Percentiles rank a stretch among this genome's conserved stretches.
Conservation (phyloP, 1,140 invertebrate genomes). For the Pachyrhynchus sulphureomaculatus region DNA sequence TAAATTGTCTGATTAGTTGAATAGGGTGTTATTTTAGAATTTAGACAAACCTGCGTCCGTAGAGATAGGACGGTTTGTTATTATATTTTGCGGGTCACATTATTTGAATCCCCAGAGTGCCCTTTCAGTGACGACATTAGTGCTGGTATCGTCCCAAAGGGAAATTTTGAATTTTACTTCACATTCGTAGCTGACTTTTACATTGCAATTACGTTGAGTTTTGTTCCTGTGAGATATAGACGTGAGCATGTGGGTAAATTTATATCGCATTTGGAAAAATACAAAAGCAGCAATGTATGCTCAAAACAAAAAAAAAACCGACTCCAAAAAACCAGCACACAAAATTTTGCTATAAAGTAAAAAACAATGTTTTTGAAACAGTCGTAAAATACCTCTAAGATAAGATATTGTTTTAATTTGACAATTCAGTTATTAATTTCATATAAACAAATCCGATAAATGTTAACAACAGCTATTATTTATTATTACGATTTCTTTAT, state of each 20-base stretch:
- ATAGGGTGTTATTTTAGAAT: conserved; percentile 16
- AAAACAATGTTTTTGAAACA: no score
- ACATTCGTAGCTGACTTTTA: neutral
- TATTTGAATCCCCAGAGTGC: conserved; percentile 12
- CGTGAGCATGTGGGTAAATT: neutral
- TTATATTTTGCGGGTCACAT: conserved; percentile 20
- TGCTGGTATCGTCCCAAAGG: conserved; percentile 16
- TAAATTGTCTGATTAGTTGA: neutral
- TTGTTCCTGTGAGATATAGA: neutral
- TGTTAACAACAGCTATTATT: no score
- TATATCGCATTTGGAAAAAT: neutral
- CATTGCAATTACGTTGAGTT: conserved; percentile 8
- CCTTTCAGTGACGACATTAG: conserved; percentile 23
- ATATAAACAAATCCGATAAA: no score
- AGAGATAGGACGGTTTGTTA: conserved; percentile 18
- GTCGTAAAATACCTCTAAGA: no score
- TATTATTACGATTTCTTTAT: no score
- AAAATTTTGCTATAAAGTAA: no score
- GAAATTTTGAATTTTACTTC: conserved; percentile 12
- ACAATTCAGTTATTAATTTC: no score
- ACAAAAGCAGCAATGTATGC: no score
- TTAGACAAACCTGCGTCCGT: conserved; percentile 17
- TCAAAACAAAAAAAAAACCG: no score
- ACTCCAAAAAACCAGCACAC: no score
- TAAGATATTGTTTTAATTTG: no score